Base-by-base conservation (phyloP, 2,113 vertebrate genomes). In the Gymnorhina tibicen region DNA sequence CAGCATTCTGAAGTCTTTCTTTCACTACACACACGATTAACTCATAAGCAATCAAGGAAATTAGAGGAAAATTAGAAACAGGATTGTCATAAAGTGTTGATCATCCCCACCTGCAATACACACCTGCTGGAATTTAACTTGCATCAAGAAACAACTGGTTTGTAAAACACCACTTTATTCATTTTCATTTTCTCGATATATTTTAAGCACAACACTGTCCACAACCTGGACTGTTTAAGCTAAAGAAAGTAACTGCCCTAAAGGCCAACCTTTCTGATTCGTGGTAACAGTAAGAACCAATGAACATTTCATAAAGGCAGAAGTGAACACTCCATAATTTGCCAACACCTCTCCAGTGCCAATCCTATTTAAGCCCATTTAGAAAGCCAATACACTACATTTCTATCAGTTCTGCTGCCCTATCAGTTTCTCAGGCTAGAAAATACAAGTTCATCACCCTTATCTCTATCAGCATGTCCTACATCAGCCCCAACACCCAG, bases 1-100 rank as follows among this genome's bases (percentile, higher is more conserved):
- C 23, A 14, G 46, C 79, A 95, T 97, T 96, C 96, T 86, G 78
- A 96, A 96, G 70, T 73, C 90, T 97, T 97, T 96, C 91, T 95
- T 85, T 91, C 92, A 98, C 47, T 77, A 89, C 50, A 96, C 52
- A 96, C 94, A 95, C 55, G 73, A 97, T 96, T 98, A 98, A 97
- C 97, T 98, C 58, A 17, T 93, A 96, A 93, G 96, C 90, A 98
- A 97, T 97, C 97, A 98, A 97, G 94, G 47, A 93, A 96, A 98
- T 97, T 96, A 96, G 84, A 95, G 69, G 68, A 95, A 98, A 98
- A 98, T 97, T 96, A 96, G 82, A 96, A 97, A 75, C 87, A 95
- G 83, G 85, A 59, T 49, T 97, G 97, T 94, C 84, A 89, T 68
- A 87, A 94, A 97, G 52, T 11, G 6, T 63, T 97, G 95, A 98